Conservation (phyloP, 1,140 invertebrate genomes). For the Agrypnia vestita region DNA sequence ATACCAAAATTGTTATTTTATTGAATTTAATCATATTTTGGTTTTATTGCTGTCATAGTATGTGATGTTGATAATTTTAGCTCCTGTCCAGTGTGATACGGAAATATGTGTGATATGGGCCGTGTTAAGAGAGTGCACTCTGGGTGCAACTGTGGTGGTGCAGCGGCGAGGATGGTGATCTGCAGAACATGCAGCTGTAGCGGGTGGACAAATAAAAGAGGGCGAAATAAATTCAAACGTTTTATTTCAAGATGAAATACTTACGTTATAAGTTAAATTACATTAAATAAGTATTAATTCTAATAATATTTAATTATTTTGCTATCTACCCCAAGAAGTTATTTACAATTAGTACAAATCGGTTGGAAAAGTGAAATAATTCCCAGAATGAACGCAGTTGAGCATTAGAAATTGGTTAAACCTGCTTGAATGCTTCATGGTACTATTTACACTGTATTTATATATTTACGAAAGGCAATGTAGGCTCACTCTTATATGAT, state of each 20-base stretch:
- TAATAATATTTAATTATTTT: slow-evolving; percentile 60
- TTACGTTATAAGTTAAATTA: slow-evolving; percentile 60
- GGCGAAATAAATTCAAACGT: slow-evolving; percentile 57
- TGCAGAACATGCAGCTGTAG: background rate
- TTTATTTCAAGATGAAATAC: slow-evolving; percentile 59
- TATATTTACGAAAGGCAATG: slow-evolving; percentile 38
- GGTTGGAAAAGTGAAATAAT: slow-evolving; percentile 36
- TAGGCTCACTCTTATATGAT: background rate
- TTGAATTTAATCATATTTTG: no score
- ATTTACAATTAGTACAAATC: slow-evolving; percentile 56
- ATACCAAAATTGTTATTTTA: no score
- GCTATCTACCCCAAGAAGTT: slow-evolving; percentile 60
- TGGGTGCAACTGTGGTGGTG: no score
- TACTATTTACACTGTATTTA: slow-evolving; percentile 45
- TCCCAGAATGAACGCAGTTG: slow-evolving; percentile 48
- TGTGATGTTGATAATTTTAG: no score
- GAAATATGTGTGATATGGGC: no score
- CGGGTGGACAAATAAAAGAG: slow-evolving; percentile 20
- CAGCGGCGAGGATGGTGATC: no score
- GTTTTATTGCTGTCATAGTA: no score
- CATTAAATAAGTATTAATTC: slow-evolving; percentile 60
- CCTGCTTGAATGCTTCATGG: slow-evolving; percentile 34
- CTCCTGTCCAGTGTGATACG: no score
- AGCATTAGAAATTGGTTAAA: slow-evolving; percentile 55
- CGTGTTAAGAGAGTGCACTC: no score